phyloP scores from a whole-genome alignment of 2,797 vertebrate species.

The Glossophaga mutica region DNA sequence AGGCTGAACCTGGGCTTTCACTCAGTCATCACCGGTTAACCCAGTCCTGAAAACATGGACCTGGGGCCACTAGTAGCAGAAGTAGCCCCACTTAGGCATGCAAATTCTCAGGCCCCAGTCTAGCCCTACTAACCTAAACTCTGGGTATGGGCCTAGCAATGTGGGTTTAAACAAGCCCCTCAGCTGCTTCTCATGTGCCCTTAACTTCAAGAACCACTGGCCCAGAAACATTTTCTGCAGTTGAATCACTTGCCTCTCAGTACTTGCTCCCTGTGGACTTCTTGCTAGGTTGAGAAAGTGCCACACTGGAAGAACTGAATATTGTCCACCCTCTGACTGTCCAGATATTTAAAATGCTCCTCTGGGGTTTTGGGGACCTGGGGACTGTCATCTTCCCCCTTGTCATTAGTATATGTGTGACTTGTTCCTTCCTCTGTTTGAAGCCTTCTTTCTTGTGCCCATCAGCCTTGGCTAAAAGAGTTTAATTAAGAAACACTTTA shows the following conservation, averaged over 20 bases:
- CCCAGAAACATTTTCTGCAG: not conserved
- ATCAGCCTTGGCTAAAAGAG: not conserved
- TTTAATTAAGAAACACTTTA: not conserved
- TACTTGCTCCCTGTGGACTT: not conserved
- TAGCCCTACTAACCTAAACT: not conserved
- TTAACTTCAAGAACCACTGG: not conserved
- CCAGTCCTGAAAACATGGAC: not conserved
- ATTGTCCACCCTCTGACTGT: not conserved
- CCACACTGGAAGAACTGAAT: not conserved
- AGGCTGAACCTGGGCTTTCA: not conserved
- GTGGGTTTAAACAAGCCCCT: not conserved
- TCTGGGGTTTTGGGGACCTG: not conserved
- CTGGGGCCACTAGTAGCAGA: not conserved
- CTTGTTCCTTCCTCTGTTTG: not conserved
- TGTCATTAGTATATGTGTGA: not conserved
- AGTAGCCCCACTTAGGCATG: too few species aligned
- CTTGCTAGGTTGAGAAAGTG: not conserved
- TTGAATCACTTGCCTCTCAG: not conserved
- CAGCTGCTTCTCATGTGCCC: not conserved
- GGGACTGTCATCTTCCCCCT: not conserved
- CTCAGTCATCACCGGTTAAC: not conserved
- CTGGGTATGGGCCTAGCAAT: not conserved
- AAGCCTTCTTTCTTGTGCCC: not conserved
- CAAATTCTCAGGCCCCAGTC: not conserved
- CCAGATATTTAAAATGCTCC: not conserved